Evolutionary conservation across 2,888 invertebrate species (phyloP).

Genomic region (Barypeithes pellucidus): DNA sequence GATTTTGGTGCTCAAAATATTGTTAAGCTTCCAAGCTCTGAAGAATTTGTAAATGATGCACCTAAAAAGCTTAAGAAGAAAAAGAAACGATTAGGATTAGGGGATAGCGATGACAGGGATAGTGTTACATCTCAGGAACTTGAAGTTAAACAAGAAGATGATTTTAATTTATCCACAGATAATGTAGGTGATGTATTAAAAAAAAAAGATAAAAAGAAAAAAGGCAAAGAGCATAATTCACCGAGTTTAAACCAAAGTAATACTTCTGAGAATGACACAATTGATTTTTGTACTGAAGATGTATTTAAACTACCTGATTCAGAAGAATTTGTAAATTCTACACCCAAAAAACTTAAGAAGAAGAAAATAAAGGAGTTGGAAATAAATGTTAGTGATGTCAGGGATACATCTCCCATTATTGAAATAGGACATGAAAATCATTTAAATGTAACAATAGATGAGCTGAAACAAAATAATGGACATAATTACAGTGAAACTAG

Average conservation of each 20-base stretch:
- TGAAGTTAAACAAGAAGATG: no score
- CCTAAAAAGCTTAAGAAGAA: no score
- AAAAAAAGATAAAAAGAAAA: conserved; percentile 2
- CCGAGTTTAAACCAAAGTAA: not conserved
- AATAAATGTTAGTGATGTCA: not conserved
- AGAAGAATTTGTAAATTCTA: not conserved
- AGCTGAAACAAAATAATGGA: not conserved
- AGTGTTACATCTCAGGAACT: no score
- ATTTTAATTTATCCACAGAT: no score
- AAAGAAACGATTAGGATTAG: no score
- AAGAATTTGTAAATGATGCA: no score
- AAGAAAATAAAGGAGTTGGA: not conserved
- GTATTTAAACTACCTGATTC: not conserved
- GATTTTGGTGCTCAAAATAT: no score
- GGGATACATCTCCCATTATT: not conserved
- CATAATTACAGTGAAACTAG: not conserved
- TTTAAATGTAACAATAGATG: not conserved
- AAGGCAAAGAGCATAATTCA: not conserved
- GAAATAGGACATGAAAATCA: not conserved
- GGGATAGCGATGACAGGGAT: no score
- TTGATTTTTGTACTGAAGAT: not conserved
- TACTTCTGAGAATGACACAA: not conserved
- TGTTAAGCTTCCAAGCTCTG: no score
- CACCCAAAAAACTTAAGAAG: conserved; percentile 1
- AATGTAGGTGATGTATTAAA: no score